Percentiles rank a stretch among this genome's conserved stretches.
Conservation (phyloP, 2,113 vertebrate species). For the Brevimyrus niger region DNA sequence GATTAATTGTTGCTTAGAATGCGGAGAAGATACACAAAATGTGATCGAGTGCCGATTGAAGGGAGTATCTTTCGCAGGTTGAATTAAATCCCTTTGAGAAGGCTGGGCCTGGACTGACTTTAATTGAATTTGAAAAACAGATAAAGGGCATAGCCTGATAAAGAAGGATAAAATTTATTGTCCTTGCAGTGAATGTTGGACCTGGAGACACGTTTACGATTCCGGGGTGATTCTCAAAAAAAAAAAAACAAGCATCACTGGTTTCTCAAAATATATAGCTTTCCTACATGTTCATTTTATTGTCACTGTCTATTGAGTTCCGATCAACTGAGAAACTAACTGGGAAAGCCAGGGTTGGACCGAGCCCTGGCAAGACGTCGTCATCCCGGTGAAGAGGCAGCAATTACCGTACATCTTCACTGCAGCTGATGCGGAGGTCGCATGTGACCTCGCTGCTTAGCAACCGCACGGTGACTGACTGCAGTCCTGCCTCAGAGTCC, state of each 20-base stretch:
- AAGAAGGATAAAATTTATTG: constrained; percentile 41
- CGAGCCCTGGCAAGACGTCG: neutral
- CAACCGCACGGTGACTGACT: neutral
- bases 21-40: constrained; percentile 27
- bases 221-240: neutral
- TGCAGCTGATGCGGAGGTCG: too few relatives aligned
- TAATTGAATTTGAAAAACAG: constrained; percentile 52
- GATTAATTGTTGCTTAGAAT: constrained; percentile 52
- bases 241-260: constrained; percentile 25
- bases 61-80: constrained; percentile 39
- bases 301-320: neutral
- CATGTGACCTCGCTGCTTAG: neutral
- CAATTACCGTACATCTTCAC: neutral
- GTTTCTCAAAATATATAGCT: neutral
- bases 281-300: neutral
- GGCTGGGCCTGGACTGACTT: constrained; percentile 36
- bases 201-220: constrained; percentile 31
- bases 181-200: constrained; percentile 45
- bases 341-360: neutral
- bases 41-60: constrained; percentile 33
- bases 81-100: constrained; percentile 48
- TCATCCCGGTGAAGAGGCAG: neutral
- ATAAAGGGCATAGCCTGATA: constrained; percentile 44
- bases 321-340: neutral
- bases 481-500: neutral